Evolutionary conservation across 2,888 invertebrate genomes (phyloP).

Genomic region (Chaetogeoica ovagalla): DNA sequence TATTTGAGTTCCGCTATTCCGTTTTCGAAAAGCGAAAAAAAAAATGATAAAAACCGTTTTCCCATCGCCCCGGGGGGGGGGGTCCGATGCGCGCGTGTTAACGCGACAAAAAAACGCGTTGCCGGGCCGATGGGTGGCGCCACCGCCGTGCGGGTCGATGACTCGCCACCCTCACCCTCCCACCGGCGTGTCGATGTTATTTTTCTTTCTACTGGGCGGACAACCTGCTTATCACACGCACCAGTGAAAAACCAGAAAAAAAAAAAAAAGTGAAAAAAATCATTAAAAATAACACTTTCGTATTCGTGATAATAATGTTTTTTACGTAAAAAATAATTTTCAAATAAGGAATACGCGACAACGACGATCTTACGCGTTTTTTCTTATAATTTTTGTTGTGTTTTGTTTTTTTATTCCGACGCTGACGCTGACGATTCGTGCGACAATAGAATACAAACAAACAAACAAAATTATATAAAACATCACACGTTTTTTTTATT

Average conservation of each 20-base stretch:
- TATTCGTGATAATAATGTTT: constrained; percentile 36
- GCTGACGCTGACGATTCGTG: not conserved
- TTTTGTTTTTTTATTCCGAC: not conserved
- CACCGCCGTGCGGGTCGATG: constrained; percentile 7
- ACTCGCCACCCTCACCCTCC: no score
- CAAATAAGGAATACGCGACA: not conserved
- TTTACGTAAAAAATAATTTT: constrained; percentile 7
- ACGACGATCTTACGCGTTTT: not conserved
- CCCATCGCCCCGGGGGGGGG: not conserved
- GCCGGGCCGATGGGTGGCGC: not conserved
- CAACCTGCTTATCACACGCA: constrained; percentile 47
- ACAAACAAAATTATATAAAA: not conserved
- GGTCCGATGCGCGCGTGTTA: not conserved
- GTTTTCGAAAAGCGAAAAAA: not conserved
- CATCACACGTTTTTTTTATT: not conserved
- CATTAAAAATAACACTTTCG: constrained; percentile 40
- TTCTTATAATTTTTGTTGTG: no score
- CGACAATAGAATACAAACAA: not conserved
- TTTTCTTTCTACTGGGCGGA: constrained; percentile 10
- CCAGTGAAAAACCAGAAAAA: not conserved
- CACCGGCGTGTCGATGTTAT: not conserved
- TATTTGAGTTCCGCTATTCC: no score
- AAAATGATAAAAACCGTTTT: not conserved
- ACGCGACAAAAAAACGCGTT: not conserved
- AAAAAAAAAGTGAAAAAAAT: constrained; percentile 15